phyloP scores from a whole-genome alignment of 1,140 invertebrate species.

The Drosophila azteca region DNA sequence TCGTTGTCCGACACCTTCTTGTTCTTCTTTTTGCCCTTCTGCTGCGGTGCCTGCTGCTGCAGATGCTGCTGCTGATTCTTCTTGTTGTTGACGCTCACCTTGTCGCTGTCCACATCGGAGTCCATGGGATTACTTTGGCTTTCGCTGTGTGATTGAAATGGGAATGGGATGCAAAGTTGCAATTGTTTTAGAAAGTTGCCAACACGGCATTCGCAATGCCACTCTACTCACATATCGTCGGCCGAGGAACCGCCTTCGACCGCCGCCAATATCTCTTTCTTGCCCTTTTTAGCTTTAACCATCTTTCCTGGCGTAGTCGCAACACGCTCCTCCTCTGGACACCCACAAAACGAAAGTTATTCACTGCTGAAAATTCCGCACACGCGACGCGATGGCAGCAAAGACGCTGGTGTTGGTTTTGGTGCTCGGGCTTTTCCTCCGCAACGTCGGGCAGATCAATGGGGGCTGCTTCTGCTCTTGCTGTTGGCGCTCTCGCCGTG shows the following conservation, averaged over 20 bases:
- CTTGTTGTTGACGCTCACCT: slow-evolving; percentile 74
- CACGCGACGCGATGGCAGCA: slow-evolving; percentile 60
- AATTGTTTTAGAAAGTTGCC: slow-evolving; percentile 61
- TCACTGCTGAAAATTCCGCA: slow-evolving; percentile 74
- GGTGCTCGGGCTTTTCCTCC: slow-evolving; percentile 6
- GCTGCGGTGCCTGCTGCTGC: slow-evolving; percentile 34
- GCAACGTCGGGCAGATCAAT: not conserved
- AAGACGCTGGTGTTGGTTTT: slow-evolving; percentile 16
- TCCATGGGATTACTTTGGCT: slow-evolving; percentile 32
- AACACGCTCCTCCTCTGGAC: slow-evolving; percentile 79
- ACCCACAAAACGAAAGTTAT: slow-evolving; percentile 72
- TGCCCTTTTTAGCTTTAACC: slow-evolving; percentile 84
- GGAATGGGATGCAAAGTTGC: not conserved
- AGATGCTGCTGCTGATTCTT: slow-evolving; percentile 68
- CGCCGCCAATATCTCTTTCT: slow-evolving; percentile 83
- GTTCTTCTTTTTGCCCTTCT: slow-evolving; percentile 63
- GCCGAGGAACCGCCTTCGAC: slow-evolving; percentile 72
- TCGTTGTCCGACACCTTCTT: slow-evolving; percentile 64
- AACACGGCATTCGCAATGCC: slow-evolving; percentile 36
- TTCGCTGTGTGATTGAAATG: slow-evolving; percentile 23
- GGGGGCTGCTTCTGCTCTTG: no score
- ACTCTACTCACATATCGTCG: slow-evolving; percentile 78
- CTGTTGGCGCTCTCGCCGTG: no score
- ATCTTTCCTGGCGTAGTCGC: slow-evolving; percentile 82
- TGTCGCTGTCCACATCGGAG: slow-evolving; percentile 68